Base-by-base conservation (phyloP, 2,113 vertebrate genomes). In the Callocephalon fimbriatum region DNA sequence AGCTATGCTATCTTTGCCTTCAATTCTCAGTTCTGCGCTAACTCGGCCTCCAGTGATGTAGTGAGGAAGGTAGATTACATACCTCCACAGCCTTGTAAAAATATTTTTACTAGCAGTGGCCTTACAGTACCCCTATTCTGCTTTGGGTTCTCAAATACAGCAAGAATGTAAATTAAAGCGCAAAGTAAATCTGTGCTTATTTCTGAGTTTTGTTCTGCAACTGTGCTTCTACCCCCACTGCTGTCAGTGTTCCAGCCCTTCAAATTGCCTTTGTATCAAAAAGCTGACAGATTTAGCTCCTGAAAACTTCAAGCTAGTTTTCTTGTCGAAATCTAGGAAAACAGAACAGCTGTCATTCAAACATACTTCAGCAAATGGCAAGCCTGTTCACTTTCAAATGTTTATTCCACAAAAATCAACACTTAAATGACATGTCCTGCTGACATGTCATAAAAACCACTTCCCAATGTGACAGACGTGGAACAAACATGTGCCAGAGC, bases 341-440 rank as follows among this genome's bases (percentile, higher is more conserved):
- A 86, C 29, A 51, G 92, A 94, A 51, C 86, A 94, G 93, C 75
- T 96, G 90, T 81, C 93, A 92, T 58, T 95, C 96, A 95, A 96
- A 51, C 58, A 75, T 8, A 65, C 44, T 96, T 90, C 67, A 91
- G 67, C 75, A 84, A 90, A 82, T 4, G 14, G 62, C 70, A 88
- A 88, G 93, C 95, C 88, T 92, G 90, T 86, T 96, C 79, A 44
- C 47, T 91, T 94, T 93, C 86, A 77, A 89, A 37, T 38, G 76
- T 89, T 92, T 73, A 83, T 81, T 85, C 45, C 53, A 32, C 54
- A 9, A 21, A 89, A 94, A 95, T 94, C 93, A 95, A 92, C 93
- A 91, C 92, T 92, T 67, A 3, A 31, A 19, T 73, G 92, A 85
- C 85, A 66, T 3, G 35, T 93, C 66, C 90, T 65, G 5, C 45